A percentile compares a stretch with the other conserved stretches of the same genome.
Conservation (phyloP, 2,888 invertebrate genomes). For the Linnaemya vulpina region DNA sequence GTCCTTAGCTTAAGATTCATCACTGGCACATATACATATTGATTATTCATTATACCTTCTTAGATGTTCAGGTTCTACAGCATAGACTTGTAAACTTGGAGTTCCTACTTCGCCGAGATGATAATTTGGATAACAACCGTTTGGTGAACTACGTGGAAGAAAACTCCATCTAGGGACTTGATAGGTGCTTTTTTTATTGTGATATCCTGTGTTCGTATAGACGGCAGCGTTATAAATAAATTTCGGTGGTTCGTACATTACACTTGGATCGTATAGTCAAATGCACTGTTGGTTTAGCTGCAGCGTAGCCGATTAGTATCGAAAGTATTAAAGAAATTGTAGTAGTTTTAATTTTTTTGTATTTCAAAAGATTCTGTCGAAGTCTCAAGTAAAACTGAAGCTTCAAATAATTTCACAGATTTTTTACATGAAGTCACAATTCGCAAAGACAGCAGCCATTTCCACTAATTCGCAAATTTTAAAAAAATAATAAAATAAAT, state of each 20-base stretch:
- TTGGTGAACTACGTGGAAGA: conserved; percentile 12
- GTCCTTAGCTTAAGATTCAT: too few species aligned
- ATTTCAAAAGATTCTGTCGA: neutral
- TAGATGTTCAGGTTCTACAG: too few species aligned
- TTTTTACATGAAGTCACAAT: conserved; percentile 7
- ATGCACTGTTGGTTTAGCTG: conserved; percentile 58
- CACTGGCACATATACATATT: too few species aligned
- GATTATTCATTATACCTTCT: too few species aligned
- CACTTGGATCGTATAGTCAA: conserved; percentile 57
- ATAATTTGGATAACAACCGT: conserved; percentile 10
- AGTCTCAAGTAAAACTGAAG: conserved; percentile 43
- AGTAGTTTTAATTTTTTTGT: conserved; percentile 10
- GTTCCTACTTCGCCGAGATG: neutral
- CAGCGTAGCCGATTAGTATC: neutral
- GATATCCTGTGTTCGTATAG: conserved; percentile 18
- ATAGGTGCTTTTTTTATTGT: conserved; percentile 34
- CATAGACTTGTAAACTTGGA: too few species aligned
- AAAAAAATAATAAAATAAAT: too few species aligned
- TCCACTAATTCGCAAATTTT: too few species aligned
- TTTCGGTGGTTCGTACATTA: conserved; percentile 17
- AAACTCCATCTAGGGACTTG: neutral
- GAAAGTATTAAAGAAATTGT: conserved; percentile 18
- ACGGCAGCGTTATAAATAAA: conserved; percentile 33
- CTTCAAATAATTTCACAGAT: conserved; percentile 4
- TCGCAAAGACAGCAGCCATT: too few species aligned